Conservation (phyloP, 2,113 vertebrate genomes). For the Istiophorus platypterus region DNA sequence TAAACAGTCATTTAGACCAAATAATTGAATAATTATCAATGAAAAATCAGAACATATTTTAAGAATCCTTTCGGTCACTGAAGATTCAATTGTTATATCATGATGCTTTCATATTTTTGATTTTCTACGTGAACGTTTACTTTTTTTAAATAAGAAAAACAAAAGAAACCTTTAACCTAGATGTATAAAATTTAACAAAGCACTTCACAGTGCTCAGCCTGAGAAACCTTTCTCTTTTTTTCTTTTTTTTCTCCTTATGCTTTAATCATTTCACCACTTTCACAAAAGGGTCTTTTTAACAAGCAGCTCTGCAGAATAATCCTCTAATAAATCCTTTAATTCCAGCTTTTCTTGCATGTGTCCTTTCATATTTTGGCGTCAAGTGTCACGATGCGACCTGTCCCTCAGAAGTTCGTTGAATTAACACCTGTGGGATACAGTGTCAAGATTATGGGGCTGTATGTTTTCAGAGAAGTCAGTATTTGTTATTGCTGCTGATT, state of each 20-base stretch:
- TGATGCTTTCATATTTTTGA: background rate
- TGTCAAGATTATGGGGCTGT: background rate
- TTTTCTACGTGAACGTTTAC: background rate
- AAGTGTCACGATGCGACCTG: slow-evolving; percentile 4
- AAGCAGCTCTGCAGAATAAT: slow-evolving; percentile 27
- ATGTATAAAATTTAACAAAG: background rate
- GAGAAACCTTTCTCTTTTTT: too few relatives aligned
- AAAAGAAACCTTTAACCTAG: background rate
- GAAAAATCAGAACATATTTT: too few relatives aligned
- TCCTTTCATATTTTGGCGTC: slow-evolving; percentile 10
- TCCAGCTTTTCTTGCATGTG: slow-evolving; percentile 18
- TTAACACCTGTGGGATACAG: background rate
- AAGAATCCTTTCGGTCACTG: too few relatives aligned
- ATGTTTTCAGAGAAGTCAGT: background rate
- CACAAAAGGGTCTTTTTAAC: slow-evolving; percentile 38
- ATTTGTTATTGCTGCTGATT: background rate
- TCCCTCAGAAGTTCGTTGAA: background rate
- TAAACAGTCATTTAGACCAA: too few relatives aligned
- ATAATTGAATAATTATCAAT: too few relatives aligned
- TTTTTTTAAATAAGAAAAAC: background rate
- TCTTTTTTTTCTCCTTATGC: background rate
- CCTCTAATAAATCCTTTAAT: slow-evolving; percentile 52
- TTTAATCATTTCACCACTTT: background rate
- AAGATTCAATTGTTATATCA: too few relatives aligned
- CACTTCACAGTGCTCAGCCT: background rate